Evolutionary conservation across 2,888 invertebrate species (phyloP), one percentile per base, ranked within the genome.

Genomic region (Spisula subtruncata): DNA sequence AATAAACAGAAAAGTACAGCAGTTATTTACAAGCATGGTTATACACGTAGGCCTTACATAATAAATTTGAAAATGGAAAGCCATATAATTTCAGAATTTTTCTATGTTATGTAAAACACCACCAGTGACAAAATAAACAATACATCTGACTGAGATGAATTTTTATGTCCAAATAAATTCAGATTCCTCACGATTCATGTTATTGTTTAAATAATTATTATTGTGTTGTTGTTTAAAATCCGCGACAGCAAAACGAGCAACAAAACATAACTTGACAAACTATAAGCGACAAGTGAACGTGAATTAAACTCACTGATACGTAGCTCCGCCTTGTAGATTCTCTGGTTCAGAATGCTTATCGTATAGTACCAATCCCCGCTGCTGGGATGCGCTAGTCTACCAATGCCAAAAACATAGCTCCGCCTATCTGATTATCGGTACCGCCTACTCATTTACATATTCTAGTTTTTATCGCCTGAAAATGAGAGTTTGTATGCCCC

Each of bases 391-490:
- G 48, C 16, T n/a, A 10, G 10, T 56, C 51, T n/a, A 48, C 75
- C 75, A 80, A 81, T 82, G 46, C 35, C 60, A 25, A 5, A 18
- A 20, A 25, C 4, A 12, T 46, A 29, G 46, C 41, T 10, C 80
- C 83, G 56, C 83, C 83, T 81, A 60, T 56, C 8, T 29, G 48
- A 46, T 54, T 25, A 48, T 14, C 60, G n/a, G 54, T 56, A 25
- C 83, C 83, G 60, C 87, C 87, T 48, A 56, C 80, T 80, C n/a
- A 83, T 83, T 83, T 46, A 60, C 87, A 79, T 83, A 41, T 60
- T 83, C 46, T 80, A 82, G 79, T 79, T 80, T 56, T 79, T 48
- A 83, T 79, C 46, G 46, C 87, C 80, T 83, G 54, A n/a, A 79
- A 81, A n/a, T 56, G 83, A 86, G 79, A 56, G 80, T 83, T 32